A percentile compares a stretch with the other conserved stretches of the same genome.
These are phyloP conservation scores for Cuculus canorus DNA, from an alignment of 2,797 vertebrate species.

Conservation along the genomic window DNA sequence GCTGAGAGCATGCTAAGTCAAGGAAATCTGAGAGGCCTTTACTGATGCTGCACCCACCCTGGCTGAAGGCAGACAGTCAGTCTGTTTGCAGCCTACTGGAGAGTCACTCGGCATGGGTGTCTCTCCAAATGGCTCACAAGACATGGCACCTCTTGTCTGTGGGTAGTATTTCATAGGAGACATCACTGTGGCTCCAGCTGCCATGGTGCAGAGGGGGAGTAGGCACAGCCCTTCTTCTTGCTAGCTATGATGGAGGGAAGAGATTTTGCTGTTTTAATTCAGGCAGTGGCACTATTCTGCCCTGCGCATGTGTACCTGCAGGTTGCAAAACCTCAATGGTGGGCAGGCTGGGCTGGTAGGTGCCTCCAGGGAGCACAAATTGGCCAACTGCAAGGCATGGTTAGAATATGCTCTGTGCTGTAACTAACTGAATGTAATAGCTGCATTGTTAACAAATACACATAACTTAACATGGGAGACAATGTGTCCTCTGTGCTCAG, in stretches of 20 bases:
- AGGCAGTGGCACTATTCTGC: not conserved
- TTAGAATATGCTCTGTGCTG: not conserved
- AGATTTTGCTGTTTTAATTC: not conserved
- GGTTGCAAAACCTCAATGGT: not conserved
- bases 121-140: not conserved
- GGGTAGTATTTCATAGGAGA: not conserved
- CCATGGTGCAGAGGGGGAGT: fast-evolving
- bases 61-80: not conserved
- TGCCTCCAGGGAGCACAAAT: not conserved
- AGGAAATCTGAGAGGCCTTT: not conserved
- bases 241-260: not conserved
- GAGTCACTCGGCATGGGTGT: not conserved
- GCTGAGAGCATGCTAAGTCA: not conserved
- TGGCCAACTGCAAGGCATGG: not conserved
- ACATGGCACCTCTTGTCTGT: fast-evolving
- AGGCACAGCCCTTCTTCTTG: not conserved
- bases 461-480: not conserved
- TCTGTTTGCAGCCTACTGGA: not conserved
- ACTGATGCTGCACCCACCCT: not conserved
- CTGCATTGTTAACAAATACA: not conserved
- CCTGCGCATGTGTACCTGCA: not conserved
- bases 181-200: not conserved
- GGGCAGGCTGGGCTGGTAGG: not conserved
- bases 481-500: not conserved
- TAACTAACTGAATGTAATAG: not conserved